Evolutionary conservation across 2,797 vertebrate genomes (phyloP).

Genomic region (Notolepis coatsorum): DNA sequence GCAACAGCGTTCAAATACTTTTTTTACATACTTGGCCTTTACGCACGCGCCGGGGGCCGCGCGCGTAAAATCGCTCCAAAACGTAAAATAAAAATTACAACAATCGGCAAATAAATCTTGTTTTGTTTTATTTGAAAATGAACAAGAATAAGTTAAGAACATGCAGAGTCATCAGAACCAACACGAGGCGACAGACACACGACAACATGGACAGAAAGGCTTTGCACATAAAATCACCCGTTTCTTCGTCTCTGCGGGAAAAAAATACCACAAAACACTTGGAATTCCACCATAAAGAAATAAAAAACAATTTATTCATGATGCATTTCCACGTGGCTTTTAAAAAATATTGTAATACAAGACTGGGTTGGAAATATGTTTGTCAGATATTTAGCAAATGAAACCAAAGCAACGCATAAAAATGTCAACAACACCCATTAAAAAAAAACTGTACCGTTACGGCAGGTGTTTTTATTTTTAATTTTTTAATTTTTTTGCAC

Average conservation of each 20-base stretch:
- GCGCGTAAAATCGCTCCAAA: neutral
- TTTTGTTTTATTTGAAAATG: constrained; percentile 70
- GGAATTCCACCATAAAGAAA: constrained; percentile 61
- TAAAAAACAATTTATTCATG: constrained; percentile 66
- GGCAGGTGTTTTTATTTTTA: constrained; percentile 39
- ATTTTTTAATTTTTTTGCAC: constrained; percentile 51
- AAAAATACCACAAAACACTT: constrained; percentile 71
- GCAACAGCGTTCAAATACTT: no score
- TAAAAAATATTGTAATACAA: constrained; percentile 64
- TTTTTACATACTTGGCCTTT: neutral
- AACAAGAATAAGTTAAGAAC: constrained; percentile 94
- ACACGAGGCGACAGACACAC: constrained; percentile 61
- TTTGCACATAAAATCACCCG: constrained; percentile 5
- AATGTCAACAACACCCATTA: constrained; percentile 63
- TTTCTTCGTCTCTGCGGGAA: constrained; percentile 63
- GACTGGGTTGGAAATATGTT: constrained; percentile 47
- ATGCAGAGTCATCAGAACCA: constrained; percentile 80
- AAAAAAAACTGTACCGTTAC: constrained; percentile 38
- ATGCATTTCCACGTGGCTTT: constrained; percentile 62
- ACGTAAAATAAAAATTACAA: constrained; percentile 28
- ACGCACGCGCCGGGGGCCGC: no score
- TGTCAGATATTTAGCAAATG: constrained; percentile 56
- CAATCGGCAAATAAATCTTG: constrained; percentile 28
- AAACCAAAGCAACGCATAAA: constrained; percentile 56
- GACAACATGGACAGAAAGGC: constrained; percentile 2